These are phyloP conservation scores for Hyperoplus lanceolatus DNA, from an alignment of 2,797 vertebrate genomes.

Conservation along the genomic window DNA sequence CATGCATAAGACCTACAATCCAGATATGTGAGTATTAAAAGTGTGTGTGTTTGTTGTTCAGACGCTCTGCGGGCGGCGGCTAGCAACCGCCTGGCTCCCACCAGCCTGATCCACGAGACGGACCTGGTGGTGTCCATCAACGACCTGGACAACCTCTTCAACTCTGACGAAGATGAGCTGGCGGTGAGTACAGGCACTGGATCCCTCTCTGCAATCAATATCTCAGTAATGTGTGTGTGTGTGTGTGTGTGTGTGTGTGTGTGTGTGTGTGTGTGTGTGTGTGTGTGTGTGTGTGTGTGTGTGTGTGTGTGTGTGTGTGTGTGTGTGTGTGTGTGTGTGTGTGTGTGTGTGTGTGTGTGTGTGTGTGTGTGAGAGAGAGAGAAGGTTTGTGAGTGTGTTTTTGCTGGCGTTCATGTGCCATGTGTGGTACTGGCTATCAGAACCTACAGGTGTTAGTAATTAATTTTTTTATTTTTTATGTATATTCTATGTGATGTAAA, in stretches of 20 bases:
- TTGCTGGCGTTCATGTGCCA: neutral
- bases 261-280: neutral
- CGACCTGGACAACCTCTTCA: slow-evolving; percentile 99
- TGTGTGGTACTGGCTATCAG: slow-evolving; percentile 32
- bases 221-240: slow-evolving; percentile 42
- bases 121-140: slow-evolving; percentile 97
- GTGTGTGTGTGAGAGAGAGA: neutral
- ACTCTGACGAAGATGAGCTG: slow-evolving; percentile 98
- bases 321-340: slow-evolving; percentile 17
- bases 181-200: slow-evolving; percentile 86
- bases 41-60: slow-evolving; percentile 59
- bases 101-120: slow-evolving; percentile 96
- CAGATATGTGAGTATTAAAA: slow-evolving; percentile 1
- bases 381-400: neutral
- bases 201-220: slow-evolving; percentile 25
- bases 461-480: no score
- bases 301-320: neutral
- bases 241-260: slow-evolving; percentile 13
- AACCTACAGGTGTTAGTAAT: slow-evolving; percentile 26
- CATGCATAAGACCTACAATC: neutral
- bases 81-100: slow-evolving; percentile 92
- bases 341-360: neutral
- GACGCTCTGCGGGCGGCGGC: slow-evolving; percentile 91
- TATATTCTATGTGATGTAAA: no score
- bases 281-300: neutral